Conservation (phyloP, 2,888 invertebrate species). For the Agrochola lychnidis region DNA sequence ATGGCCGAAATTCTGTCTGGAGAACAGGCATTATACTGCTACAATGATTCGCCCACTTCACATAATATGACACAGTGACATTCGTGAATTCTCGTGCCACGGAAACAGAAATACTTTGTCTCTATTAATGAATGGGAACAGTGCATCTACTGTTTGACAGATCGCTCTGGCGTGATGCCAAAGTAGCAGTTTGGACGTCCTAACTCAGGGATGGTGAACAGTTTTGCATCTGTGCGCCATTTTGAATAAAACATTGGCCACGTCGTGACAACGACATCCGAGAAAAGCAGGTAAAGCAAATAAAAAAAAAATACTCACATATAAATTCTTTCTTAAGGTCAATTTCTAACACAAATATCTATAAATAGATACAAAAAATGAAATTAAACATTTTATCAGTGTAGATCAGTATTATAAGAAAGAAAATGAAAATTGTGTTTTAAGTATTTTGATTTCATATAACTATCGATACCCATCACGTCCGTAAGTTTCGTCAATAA, state of each 20-base stretch:
- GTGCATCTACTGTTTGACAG: conserved; percentile 52
- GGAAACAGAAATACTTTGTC: conserved; percentile 49
- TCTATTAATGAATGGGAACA: conserved; percentile 57
- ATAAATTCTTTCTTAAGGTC: background rate
- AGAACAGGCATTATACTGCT: background rate
- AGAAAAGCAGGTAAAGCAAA: background rate
- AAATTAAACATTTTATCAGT: background rate
- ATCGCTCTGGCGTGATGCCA: conserved; percentile 53
- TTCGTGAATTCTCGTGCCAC: conserved; percentile 9
- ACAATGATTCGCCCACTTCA: background rate
- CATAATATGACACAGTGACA: conserved; percentile 16
- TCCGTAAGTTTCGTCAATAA: background rate
- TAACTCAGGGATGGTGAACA: conserved; percentile 21
- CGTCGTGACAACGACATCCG: background rate
- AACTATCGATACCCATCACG: too few species aligned
- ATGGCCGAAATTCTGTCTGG: background rate
- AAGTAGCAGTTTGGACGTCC: conserved; percentile 43
- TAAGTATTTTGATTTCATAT: background rate
- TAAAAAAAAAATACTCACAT: too few species aligned
- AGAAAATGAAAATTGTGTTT: background rate
- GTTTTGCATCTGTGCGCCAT: conserved; percentile 7
- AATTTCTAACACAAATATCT: background rate
- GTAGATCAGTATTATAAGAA: too few species aligned
- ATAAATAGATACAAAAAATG: background rate
- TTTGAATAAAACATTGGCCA: background rate